phyloP scores from a whole-genome alignment of 2,113 vertebrate genomes.

The Myotis brandtii region DNA sequence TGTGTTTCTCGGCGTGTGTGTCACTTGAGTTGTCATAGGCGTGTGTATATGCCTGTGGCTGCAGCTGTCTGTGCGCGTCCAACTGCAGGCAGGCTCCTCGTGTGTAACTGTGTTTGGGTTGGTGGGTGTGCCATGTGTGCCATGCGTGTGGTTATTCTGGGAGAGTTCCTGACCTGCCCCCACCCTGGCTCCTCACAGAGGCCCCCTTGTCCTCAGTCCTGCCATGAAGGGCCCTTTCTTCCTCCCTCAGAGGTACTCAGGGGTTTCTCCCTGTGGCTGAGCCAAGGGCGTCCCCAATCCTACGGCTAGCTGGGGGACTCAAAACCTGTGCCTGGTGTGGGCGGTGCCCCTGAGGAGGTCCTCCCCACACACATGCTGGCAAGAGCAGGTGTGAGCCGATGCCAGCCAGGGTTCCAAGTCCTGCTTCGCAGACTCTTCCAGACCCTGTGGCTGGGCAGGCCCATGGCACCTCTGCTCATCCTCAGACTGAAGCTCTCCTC shows the following conservation, averaged over 20 bases:
- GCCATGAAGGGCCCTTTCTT: slow-evolving; percentile 53
- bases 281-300: not conserved
- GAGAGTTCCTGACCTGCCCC: not conserved
- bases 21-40: not conserved
- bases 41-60: not conserved
- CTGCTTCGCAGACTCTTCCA: not conserved
- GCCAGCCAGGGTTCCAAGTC: not conserved
- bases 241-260: not conserved
- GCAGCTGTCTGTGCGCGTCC: not conserved
- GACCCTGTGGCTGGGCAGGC: not conserved
- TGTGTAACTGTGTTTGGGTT: not conserved
- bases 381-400: not conserved
- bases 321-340: not conserved
- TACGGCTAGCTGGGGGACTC: not conserved
- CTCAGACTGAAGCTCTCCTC: not conserved
- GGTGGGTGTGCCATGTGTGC: not conserved
- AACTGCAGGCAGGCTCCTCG: not conserved
- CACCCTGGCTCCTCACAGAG: slow-evolving; percentile 29
- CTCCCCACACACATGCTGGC: not conserved
- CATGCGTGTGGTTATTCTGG: slow-evolving; percentile 14
- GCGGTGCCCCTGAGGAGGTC: not conserved
- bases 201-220: slow-evolving; percentile 38
- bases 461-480: not conserved
- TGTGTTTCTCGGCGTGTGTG: not conserved
- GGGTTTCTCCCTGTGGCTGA: not conserved